Evolutionary conservation across 2,797 vertebrate genomes (phyloP).

Genomic region (Malacoctenus gilli): DNA sequence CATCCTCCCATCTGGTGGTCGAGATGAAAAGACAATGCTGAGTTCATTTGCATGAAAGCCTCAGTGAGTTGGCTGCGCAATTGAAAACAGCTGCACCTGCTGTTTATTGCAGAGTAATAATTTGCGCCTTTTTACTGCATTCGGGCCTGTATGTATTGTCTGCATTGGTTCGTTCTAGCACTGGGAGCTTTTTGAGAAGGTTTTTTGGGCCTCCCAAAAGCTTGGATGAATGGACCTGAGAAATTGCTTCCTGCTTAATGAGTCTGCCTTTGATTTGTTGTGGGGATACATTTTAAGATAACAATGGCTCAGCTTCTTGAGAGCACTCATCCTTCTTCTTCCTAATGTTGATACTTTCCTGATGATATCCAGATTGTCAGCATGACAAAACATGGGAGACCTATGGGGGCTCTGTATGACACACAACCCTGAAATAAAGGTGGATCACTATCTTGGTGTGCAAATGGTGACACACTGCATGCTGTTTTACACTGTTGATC

Average conservation of each 20-base stretch:
- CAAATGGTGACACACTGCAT: no score
- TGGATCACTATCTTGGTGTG: no score
- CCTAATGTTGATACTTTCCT: not conserved
- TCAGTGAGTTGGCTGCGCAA: conserved; percentile 56
- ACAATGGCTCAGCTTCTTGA: conserved; percentile 5
- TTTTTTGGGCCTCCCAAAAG: conserved; percentile 3
- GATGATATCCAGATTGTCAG: not conserved
- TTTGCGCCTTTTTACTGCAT: conserved; percentile 43
- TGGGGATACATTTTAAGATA: conserved; percentile 4
- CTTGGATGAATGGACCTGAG: conserved; percentile 35
- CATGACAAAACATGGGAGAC: no score
- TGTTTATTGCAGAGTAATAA: conserved; percentile 47
- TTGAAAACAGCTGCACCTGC: conserved; percentile 61
- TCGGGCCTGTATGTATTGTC: conserved; percentile 26
- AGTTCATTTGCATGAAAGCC: conserved; percentile 65
- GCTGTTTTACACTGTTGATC: no score
- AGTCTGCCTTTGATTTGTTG: conserved; percentile 22
- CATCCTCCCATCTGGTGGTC: conserved; percentile 62
- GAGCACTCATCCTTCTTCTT: not conserved
- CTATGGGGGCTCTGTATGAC: no score
- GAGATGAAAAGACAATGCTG: conserved; percentile 58
- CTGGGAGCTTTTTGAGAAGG: not conserved
- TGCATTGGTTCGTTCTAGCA: conserved; percentile 40
- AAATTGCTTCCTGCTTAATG: conserved; percentile 35
- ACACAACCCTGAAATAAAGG: no score